These are phyloP conservation scores for Drosophila parvula DNA, from an alignment of 1,140 invertebrate genomes.

Conservation along the genomic window DNA sequence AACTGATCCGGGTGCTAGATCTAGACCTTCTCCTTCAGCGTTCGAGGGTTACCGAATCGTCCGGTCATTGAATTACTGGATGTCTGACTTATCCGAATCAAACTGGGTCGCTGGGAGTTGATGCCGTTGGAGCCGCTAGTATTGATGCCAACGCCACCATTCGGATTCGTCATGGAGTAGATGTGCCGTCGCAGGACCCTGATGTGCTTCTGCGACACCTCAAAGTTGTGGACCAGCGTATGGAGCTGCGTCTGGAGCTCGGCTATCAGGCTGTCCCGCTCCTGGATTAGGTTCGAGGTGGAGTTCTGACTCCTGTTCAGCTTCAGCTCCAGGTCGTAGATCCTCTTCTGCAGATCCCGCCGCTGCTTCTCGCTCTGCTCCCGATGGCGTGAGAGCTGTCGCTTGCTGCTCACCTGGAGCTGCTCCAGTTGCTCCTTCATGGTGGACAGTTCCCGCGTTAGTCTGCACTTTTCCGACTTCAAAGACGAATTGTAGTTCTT, in stretches of 20 bases:
- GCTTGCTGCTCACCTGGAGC: slow-evolving; percentile 62
- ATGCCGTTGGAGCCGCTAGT: slow-evolving; percentile 10
- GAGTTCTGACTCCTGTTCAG: slow-evolving; percentile 76
- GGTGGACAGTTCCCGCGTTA: slow-evolving; percentile 56
- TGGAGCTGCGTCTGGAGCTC: slow-evolving; percentile 78
- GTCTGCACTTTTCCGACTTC: slow-evolving; percentile 66
- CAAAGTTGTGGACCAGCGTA: slow-evolving; percentile 79
- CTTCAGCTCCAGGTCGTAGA: slow-evolving; percentile 75
- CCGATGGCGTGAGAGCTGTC: slow-evolving; percentile 67
- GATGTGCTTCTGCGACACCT: slow-evolving; percentile 81
- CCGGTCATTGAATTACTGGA: slow-evolving; percentile 10
- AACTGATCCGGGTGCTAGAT: not conserved
- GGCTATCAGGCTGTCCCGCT: slow-evolving; percentile 75
- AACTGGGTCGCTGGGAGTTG: slow-evolving; percentile 7
- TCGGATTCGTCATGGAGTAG: slow-evolving; percentile 69
- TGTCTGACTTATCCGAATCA: slow-evolving; percentile 17
- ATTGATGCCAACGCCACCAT: slow-evolving; percentile 7
- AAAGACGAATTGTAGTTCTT: slow-evolving; percentile 73
- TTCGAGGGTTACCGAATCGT: slow-evolving; percentile 35
- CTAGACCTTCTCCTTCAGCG: slow-evolving; percentile 37
- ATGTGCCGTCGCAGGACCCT: slow-evolving; percentile 73
- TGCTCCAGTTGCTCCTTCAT: slow-evolving; percentile 66
- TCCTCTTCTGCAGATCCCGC: slow-evolving; percentile 73
- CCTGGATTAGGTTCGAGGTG: slow-evolving; percentile 71
- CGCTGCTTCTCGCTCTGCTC: slow-evolving; percentile 78